Conservation (phyloP, 2,888 invertebrate genomes). For the Heliconius hortense region DNA sequence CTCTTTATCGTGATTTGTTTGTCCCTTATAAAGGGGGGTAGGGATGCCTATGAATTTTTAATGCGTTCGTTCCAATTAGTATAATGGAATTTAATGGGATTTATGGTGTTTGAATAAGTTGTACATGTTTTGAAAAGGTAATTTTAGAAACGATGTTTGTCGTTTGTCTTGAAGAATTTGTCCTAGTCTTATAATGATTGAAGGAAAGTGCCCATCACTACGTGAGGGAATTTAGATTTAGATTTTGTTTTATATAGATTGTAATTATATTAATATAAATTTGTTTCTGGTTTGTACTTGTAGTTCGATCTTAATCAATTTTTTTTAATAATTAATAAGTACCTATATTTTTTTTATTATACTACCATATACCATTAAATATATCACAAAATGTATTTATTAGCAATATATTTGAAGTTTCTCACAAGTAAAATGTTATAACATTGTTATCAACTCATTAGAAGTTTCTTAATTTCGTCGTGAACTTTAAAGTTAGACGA, state of each 20-base stretch:
- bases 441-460: slow-evolving; percentile 38
- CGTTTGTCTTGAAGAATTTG: not conserved
- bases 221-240: not conserved
- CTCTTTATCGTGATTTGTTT: slow-evolving; percentile 78
- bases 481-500: slow-evolving; percentile 39
- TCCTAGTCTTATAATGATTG: not conserved
- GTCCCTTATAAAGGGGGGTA: slow-evolving; percentile 61
- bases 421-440: slow-evolving; percentile 32
- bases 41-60: slow-evolving; percentile 48
- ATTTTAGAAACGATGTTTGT: slow-evolving; percentile 8
- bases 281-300: not conserved
- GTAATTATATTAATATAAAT: not conserved
- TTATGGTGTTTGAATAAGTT: slow-evolving; percentile 19
- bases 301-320: not conserved
- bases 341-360: too few species aligned
- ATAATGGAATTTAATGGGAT: slow-evolving; percentile 32
- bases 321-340: not conserved
- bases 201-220: not conserved
- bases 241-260: not conserved
- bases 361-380: too few species aligned
- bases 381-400: too few species aligned
- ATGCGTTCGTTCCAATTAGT: slow-evolving; percentile 35
- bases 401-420: not conserved
- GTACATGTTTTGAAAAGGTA: slow-evolving; percentile 13
- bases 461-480: slow-evolving; percentile 38